phyloP scores from a whole-genome alignment of 2,888 invertebrate species.

The Zele albiditarsus region DNA sequence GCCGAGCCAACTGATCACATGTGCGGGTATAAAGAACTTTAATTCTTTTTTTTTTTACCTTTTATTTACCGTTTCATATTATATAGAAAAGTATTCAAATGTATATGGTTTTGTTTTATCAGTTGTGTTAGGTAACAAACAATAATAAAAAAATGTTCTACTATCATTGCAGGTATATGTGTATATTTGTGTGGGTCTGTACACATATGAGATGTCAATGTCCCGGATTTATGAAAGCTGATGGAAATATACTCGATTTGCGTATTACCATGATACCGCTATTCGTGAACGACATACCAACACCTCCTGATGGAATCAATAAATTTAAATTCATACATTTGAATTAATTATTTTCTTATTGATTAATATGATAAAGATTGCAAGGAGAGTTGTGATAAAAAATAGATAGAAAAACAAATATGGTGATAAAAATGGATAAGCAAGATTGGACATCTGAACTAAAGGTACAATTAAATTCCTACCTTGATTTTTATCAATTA shows the following conservation, averaged over 20 bases:
- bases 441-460: background rate
- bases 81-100: background rate
- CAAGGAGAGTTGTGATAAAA: background rate
- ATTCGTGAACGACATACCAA: constrained; percentile 68
- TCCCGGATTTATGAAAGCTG: constrained; percentile 59
- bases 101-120: background rate
- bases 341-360: background rate
- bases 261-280: constrained; percentile 62
- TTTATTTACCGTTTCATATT: constrained; percentile 6
- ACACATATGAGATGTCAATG: constrained; percentile 11
- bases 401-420: background rate
- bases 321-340: background rate
- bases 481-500: constrained; percentile 11
- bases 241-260: constrained; percentile 45
- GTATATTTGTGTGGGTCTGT: too few species aligned
- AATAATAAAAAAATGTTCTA: background rate
- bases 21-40: constrained; percentile 17
- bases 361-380: background rate
- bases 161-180: constrained; percentile 1
- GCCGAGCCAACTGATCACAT: constrained; percentile 23
- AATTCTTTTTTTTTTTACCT: constrained; percentile 6
- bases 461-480: background rate
- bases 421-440: background rate
- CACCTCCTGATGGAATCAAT: constrained; percentile 38
- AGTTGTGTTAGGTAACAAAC: background rate